phyloP scores from a whole-genome alignment of 2,888 invertebrate genomes.

The Lacanobia oleracea region DNA sequence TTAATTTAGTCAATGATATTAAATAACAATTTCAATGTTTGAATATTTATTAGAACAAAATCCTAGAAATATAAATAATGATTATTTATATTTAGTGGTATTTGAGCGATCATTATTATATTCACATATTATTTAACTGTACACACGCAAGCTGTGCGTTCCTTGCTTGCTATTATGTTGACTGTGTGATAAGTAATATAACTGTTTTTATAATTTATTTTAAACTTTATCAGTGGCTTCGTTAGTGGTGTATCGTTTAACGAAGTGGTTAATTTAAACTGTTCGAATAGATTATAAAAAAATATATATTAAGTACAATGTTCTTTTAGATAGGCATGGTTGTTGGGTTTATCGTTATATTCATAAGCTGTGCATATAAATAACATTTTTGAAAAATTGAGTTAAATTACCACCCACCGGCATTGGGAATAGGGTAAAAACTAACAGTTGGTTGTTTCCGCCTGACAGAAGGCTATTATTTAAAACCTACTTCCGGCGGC shows the following conservation, averaged over 20 bases:
- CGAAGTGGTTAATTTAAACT: background rate
- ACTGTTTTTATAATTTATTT: background rate
- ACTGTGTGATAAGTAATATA: constrained; percentile 2
- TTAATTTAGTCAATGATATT: background rate
- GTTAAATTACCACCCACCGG: no score
- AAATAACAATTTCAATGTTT: background rate
- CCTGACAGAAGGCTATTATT: no score
- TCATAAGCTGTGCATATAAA: no score
- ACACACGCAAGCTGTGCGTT: background rate
- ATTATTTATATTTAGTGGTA: background rate
- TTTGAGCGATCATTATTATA: background rate
- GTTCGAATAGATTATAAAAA: background rate
- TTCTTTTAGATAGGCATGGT: no score
- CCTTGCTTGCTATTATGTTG: background rate
- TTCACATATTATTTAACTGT: background rate
- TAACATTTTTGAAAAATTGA: no score
- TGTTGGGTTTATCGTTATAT: no score
- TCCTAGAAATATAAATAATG: background rate
- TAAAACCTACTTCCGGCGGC: no score
- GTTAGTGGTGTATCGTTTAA: background rate
- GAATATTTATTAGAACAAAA: background rate
- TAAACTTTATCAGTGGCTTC: background rate
- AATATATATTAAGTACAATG: background rate
- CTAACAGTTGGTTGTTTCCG: no score
- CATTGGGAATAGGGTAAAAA: no score